These are phyloP conservation scores for Troides helena DNA, from an alignment of 2,888 invertebrate genomes.

Conservation along the genomic window DNA sequence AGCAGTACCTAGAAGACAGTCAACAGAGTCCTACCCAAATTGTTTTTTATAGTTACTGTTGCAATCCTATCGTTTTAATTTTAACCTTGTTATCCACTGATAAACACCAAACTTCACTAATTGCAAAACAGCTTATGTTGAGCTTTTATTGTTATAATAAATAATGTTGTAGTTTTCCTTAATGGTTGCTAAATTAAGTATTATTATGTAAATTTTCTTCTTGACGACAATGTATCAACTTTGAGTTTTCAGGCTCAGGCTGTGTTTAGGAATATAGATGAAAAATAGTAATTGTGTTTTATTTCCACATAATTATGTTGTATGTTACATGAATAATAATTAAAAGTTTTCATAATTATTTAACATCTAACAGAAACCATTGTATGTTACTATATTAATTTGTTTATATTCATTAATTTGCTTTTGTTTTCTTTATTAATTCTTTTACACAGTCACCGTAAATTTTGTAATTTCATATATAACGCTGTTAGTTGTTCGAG, in stretches of 20 bases:
- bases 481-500: constrained; percentile 92
- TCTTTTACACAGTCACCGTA: background rate
- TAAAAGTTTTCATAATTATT: background rate
- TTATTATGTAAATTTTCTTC: background rate
- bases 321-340: background rate
- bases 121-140: too few relatives aligned
- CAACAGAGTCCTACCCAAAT: too few relatives aligned
- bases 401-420: background rate
- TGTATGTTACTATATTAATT: too few relatives aligned
- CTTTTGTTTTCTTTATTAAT: background rate
- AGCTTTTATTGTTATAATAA: too few relatives aligned
- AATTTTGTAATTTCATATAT: constrained; percentile 37
- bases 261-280: background rate
- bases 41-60: too few relatives aligned
- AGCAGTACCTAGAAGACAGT: too few relatives aligned
- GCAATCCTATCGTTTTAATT: too few relatives aligned
- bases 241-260: background rate
- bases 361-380: background rate
- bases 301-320: background rate
- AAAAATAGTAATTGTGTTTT: background rate
- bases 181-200: background rate
- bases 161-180: too few relatives aligned
- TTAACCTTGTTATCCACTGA: too few relatives aligned
- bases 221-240: too few relatives aligned
- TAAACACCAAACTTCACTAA: too few relatives aligned